These are phyloP conservation scores for Drosophila mayaguana DNA, from an alignment of 2,888 invertebrate genomes.

Conservation along the genomic window DNA sequence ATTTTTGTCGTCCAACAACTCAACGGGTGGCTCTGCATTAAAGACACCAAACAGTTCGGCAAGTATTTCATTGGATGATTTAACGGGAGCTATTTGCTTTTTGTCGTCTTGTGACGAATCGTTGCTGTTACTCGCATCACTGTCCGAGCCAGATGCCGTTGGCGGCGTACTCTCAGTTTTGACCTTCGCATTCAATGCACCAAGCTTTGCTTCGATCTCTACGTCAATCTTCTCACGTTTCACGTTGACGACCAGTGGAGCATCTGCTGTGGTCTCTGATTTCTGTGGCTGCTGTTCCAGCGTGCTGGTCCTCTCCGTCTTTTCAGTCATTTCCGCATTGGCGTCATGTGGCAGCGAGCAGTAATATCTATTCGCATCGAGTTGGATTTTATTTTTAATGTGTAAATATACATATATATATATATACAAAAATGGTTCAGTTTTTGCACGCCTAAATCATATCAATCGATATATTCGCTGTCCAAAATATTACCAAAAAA, in stretches of 20 bases:
- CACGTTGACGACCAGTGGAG: slow-evolving; percentile 41
- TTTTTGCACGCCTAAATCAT: slow-evolving; percentile 49
- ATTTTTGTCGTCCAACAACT: slow-evolving; percentile 86
- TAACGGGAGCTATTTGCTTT: slow-evolving; percentile 82
- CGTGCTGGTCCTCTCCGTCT: slow-evolving; percentile 27
- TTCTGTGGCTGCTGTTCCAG: slow-evolving; percentile 44
- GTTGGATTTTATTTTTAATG: slow-evolving; percentile 8
- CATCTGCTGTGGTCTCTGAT: slow-evolving; percentile 4
- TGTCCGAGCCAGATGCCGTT: slow-evolving; percentile 24
- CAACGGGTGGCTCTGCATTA: slow-evolving; percentile 89
- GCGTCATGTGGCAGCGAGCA: slow-evolving; percentile 6
- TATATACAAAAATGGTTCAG: slow-evolving; percentile 30
- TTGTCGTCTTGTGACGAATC: slow-evolving; percentile 73
- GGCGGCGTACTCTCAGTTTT: slow-evolving; percentile 49
- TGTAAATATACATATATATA: slow-evolving; percentile 8
- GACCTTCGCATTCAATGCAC: slow-evolving; percentile 53
- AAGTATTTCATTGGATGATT: slow-evolving; percentile 88
- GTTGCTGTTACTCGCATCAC: slow-evolving; percentile 42
- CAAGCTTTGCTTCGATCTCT: slow-evolving; percentile 81
- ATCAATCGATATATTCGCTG: slow-evolving; percentile 30
- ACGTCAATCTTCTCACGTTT: slow-evolving; percentile 83
- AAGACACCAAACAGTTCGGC: slow-evolving; percentile 90
- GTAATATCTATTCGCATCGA: slow-evolving; percentile 3
- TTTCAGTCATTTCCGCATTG: slow-evolving; percentile 59
- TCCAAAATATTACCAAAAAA: slow-evolving; percentile 20